Evolutionary conservation across 2,797 vertebrate genomes (phyloP).

Genomic region (Sylvia borin): DNA sequence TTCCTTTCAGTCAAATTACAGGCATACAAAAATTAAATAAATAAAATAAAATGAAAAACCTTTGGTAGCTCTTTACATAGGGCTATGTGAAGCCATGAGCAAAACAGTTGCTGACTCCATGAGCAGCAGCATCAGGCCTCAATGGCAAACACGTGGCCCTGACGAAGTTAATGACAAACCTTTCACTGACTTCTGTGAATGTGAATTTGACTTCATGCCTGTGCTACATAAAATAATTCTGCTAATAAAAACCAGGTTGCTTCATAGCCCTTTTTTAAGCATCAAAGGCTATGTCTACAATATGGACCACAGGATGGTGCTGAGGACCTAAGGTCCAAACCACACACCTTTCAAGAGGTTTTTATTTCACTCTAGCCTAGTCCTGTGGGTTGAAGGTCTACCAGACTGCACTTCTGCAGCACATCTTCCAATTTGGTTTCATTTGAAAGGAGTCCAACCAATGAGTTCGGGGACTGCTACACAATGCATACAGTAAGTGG

Average conservation of each 20-base stretch:
- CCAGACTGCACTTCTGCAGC: neutral
- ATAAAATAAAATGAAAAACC: neutral
- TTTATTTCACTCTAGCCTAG: neutral
- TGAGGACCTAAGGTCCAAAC: neutral
- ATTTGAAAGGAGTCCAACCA: neutral
- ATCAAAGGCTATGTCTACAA: neutral
- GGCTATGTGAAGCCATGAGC: neutral
- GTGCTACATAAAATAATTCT: neutral
- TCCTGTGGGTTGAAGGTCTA: neutral
- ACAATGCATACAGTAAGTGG: rapidly evolving
- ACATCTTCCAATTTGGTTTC: neutral
- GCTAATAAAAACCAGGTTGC: neutral
- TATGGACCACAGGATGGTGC: neutral
- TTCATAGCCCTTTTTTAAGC: neutral
- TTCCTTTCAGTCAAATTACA: neutral
- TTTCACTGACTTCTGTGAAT: neutral
- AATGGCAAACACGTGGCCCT: neutral
- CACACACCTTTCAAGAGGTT: neutral
- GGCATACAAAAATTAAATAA: neutral
- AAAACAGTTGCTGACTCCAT: neutral
- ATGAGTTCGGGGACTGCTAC: neutral
- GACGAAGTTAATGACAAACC: neutral
- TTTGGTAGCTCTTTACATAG: neutral
- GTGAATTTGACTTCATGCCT: neutral
- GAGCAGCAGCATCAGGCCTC: neutral